Conservation (phyloP, 2,797 vertebrate genomes). For the Gadopsis marmoratus region DNA sequence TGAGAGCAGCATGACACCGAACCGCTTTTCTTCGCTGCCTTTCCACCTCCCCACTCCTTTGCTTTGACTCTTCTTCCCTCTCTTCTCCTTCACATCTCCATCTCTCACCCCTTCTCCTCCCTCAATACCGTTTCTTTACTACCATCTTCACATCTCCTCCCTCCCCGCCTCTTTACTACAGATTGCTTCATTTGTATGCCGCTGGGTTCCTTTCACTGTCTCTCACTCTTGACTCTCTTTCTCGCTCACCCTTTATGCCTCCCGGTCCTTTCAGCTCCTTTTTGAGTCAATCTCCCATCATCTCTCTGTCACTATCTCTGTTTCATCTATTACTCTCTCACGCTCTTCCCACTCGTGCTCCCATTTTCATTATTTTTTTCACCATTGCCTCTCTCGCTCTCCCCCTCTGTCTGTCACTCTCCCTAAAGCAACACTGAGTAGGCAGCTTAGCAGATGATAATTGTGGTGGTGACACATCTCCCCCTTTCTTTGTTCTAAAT, state of each 20-base stretch:
- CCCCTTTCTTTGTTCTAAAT: conserved; percentile 57
- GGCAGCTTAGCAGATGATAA: conserved; percentile 67
- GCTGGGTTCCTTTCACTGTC: conserved; percentile 26
- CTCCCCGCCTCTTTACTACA: conserved; percentile 26
- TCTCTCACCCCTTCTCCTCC: conserved; percentile 6
- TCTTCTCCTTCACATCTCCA: conserved; percentile 14
- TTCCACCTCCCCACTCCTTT: conserved; percentile 12
- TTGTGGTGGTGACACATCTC: conserved; percentile 53
- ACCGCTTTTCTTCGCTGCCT: conserved; percentile 7
- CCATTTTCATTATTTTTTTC: conserved; percentile 46
- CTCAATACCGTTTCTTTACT: neutral
- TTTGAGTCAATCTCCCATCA: conserved; percentile 54
- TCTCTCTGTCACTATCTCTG: conserved; percentile 56
- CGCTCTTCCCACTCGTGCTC: conserved; percentile 42
- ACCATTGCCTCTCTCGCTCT: conserved; percentile 12
- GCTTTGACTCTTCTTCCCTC: neutral
- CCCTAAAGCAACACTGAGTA: conserved; percentile 52
- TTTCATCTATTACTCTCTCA: conserved; percentile 60
- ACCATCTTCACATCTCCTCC: neutral
- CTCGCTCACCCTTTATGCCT: conserved; percentile 42
- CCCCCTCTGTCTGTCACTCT: conserved; percentile 50
- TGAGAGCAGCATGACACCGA: conserved; percentile 41
- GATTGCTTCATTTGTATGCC: conserved; percentile 73
- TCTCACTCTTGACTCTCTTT: conserved; percentile 33
- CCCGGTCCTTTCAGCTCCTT: conserved; percentile 32